Evolutionary conservation across 2,113 vertebrate genomes (phyloP), one percentile per base, ranked within the genome.

Genomic region (Lethenteron camtschaticum): DNA sequence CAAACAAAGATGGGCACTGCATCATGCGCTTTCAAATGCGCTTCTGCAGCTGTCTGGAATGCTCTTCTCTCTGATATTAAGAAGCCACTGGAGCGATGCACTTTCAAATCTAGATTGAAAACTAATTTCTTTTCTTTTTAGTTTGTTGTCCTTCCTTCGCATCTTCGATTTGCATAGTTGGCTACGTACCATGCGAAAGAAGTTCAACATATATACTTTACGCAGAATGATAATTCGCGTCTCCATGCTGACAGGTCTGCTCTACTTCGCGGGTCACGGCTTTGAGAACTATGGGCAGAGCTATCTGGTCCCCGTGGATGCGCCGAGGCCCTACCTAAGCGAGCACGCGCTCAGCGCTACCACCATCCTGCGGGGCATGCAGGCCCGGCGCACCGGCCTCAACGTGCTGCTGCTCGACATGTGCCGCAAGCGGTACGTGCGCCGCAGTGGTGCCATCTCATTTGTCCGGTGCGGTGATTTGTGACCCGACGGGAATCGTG

Each of bases 231-330:
- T n/a, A 11, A 66, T 16, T 16, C 63, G n/a, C 63, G 10, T 66
- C n/a, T 66, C 10, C 9, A 9, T 71, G 11, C 2, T 11, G 8
- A 12, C 77, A 89, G 87, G 87, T 69, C 76, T 89, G 75, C 81
- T 89, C 13, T 89, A 88, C 77, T 89, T 84, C 0, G 87, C 85
- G 0, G 85, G 87, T 56, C 87, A 89, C 0, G 85, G 87, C 71
- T 88, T 88, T 12, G 87, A 89, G 73, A 88, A 89, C 66, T 89
- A 81, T 1, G 87, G 87, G 60, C 88, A 87, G 80, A 89, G 86
- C 75, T 89, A 88, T 77, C 87, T 89, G 87, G 84, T 89, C 69
- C 87, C 87, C 68, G 84, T 82, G 0, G 86, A 89, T 0, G 86
- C 84, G 0, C 87, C 87, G 1, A 75, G 75, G 9, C 79, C 83